Evolutionary conservation across 2,797 vertebrate species (phyloP).

Genomic region (Decapterus maruadsi): DNA sequence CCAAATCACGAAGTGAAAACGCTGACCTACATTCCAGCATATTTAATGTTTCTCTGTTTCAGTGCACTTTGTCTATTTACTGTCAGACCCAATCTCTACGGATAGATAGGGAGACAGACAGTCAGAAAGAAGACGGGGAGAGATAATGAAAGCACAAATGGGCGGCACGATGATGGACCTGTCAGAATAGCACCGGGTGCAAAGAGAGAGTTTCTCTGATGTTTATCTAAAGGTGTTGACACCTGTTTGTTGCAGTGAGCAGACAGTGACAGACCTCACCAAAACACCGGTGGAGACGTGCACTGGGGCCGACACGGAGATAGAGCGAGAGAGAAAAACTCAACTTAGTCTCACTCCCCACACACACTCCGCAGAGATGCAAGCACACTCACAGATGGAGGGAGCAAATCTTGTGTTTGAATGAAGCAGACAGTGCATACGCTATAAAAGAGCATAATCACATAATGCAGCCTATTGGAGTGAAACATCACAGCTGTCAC

Average conservation of each 20-base stretch:
- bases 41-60: constrained; percentile 57
- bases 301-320: neutral
- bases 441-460: constrained; percentile 52
- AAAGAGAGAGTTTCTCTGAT: constrained; percentile 31
- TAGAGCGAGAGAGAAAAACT: too few relatives aligned
- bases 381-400: constrained; percentile 34
- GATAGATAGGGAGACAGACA: neutral
- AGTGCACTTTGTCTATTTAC: constrained; percentile 44
- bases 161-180: constrained; percentile 28
- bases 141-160: constrained; percentile 3
- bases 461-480: constrained; percentile 36
- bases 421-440: constrained; percentile 31
- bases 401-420: constrained; percentile 46
- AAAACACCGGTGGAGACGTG: constrained; percentile 1
- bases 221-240: constrained; percentile 47
- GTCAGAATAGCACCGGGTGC: constrained; percentile 36
- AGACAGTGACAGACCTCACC: constrained; percentile 8
- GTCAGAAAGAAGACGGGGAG: neutral
- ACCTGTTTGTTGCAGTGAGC: constrained; percentile 49
- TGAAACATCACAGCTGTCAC: constrained; percentile 61
- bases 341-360: constrained; percentile 3
- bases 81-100: constrained; percentile 26
- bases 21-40: constrained; percentile 69
- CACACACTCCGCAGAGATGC: constrained; percentile 24
- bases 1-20: constrained; percentile 37